These are phyloP conservation scores for Eupleurogrammus muticus DNA, from an alignment of 2,797 vertebrate genomes.

Conservation along the genomic window DNA sequence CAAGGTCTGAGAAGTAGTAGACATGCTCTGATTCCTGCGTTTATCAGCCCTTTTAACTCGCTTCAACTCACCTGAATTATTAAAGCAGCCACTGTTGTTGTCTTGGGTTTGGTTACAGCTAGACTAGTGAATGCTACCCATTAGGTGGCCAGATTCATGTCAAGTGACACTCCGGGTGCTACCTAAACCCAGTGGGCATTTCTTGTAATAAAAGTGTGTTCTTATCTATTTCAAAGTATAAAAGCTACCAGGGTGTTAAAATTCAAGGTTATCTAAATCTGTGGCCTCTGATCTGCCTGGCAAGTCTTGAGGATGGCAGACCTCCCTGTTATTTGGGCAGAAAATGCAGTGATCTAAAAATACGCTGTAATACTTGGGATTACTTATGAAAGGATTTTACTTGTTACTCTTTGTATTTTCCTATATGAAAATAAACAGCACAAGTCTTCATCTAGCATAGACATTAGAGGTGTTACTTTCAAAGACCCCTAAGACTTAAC, in stretches of 20 bases:
- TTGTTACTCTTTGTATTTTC: not conserved
- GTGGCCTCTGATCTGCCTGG: conserved; percentile 26
- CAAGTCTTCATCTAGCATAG: conserved; percentile 26
- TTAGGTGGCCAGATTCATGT: conserved; percentile 59
- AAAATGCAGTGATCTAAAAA: conserved; percentile 5
- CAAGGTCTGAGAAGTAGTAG: conserved; percentile 75
- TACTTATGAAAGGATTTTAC: no score
- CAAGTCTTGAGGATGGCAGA: conserved; percentile 1
- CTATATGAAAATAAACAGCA: conserved; percentile 8
- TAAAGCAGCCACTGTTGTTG: conserved; percentile 80
- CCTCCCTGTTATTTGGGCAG: not conserved
- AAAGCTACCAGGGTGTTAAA: conserved; percentile 31
- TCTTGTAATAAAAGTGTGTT: conserved; percentile 31
- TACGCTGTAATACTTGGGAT: not conserved
- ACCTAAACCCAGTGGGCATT: conserved; percentile 40
- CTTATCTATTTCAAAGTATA: conserved; percentile 33
- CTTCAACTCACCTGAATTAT: conserved; percentile 85
- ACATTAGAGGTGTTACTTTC: conserved; percentile 36
- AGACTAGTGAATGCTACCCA: conserved; percentile 61
- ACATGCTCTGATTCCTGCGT: conserved; percentile 79
- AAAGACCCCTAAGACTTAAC: conserved; percentile 43
- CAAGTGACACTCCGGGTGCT: conserved; percentile 60
- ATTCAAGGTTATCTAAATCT: conserved; percentile 14
- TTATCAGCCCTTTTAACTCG: conserved; percentile 81
- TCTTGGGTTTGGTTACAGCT: conserved; percentile 75